Evolutionary conservation across 2,888 invertebrate genomes (phyloP), one percentile per base, ranked within the genome.

Genomic region (Ichneumoninae sp.): DNA sequence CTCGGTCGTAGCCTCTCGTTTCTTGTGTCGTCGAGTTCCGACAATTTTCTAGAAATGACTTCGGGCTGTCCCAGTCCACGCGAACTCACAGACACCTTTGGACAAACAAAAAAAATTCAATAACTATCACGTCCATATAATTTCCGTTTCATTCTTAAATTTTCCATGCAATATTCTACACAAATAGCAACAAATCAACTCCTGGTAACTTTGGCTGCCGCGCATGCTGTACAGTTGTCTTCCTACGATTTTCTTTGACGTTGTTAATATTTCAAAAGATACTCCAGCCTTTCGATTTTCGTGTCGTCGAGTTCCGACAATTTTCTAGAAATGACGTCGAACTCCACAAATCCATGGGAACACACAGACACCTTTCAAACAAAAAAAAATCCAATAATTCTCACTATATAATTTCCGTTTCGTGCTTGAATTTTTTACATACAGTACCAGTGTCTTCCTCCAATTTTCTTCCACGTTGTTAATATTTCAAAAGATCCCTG

Each of bases 81-180:
- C 1, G 19, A 54, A 57, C 10, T 26, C 22, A 6, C 22, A 8
- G 22, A 8, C 19, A 8, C n/a, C n/a, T 22, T 1, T 19, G 22
- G 19, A 62, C 26, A 22, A 66, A 69, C 57, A 50, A 71, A 54
- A 50, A 62, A 50, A 16, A 50, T n/a, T n/a, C 3, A n/a, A 8
- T 36, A 7, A 8, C 1, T 8, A 36, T 36, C 36, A 36, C 36
- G 36, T 8, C 8, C 8, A 36, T 7, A 36, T 8, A 7, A 36
- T 6, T 36, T 36, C 1, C 7, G 8, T 7, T 36, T 7, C 8
- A 7, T 36, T 6, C 36, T 7, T 30, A 4, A 92, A 93, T 93
- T 92, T 92, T 89, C 91, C 91, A 92, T 92, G 92, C 92, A 91
- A 74, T 82, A 78, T 84, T 4, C 3, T 79, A 82, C 82, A 82